Conservation (phyloP, 2,888 invertebrate genomes). For the Tenthredo livida region DNA sequence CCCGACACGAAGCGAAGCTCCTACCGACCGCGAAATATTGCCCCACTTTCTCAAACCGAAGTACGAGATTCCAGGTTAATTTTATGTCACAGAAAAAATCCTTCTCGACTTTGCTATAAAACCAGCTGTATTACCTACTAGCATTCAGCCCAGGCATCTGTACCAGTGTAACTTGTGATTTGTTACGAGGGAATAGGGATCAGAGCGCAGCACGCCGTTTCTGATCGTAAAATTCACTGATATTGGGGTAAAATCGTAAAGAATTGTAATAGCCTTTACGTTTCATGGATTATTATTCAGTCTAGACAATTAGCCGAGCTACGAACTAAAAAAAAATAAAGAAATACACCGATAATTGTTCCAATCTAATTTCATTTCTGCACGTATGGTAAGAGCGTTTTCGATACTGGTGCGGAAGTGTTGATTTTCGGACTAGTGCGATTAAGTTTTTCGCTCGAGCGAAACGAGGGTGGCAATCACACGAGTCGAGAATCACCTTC, state of each 20-base stretch:
- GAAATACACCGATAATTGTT: not conserved
- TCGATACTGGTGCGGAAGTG: no score
- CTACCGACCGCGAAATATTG: conserved; percentile 17
- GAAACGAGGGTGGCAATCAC: no score
- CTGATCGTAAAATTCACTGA: conserved; percentile 1
- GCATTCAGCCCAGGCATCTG: not conserved
- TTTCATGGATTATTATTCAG: not conserved
- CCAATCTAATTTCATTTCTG: not conserved
- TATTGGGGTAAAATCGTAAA: conserved; percentile 13
- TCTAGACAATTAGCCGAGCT: no score
- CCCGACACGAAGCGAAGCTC: not conserved
- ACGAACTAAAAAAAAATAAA: no score
- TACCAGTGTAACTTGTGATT: conserved; percentile 18
- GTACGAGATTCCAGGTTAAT: conserved; percentile 33
- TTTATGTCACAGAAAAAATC: conserved; percentile 45
- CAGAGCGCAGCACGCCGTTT: not conserved
- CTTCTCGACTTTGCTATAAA: conserved; percentile 29
- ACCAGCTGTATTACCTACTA: conserved; percentile 30
- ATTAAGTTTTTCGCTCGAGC: no score
- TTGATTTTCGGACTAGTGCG: no score
- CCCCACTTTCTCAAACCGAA: conserved; percentile 21
- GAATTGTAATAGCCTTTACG: not conserved
- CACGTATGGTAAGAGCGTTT: not conserved
- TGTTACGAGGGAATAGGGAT: not conserved
- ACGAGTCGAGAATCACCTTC: no score